Base-by-base conservation (phyloP, 2,113 vertebrate genomes). In the Puntigrus tetrazona region DNA sequence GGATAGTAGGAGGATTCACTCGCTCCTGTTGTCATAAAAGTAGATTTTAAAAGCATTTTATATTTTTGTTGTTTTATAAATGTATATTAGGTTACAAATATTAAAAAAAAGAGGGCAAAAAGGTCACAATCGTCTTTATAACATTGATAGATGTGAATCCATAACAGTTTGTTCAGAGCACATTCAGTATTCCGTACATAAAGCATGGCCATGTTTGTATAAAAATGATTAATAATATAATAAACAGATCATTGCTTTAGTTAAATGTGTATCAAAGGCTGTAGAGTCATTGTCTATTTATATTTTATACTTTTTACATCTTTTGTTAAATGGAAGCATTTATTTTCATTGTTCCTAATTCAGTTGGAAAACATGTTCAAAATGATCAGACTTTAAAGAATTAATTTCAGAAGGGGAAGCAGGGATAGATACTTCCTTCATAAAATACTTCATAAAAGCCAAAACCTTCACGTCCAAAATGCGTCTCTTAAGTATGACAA, bases 51-150 rank as follows among this genome's bases (percentile, higher is more conserved):
- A 91, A 92, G 78, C 69, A 14, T 89, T 92, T 92, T 91, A 88
- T 89, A 90, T 92, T 92, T 93, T 92, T 89, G 88, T 91, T 91
- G 91, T 84, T 93, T 94, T 95, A 89, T 93, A 94, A 91, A 92
- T 94, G 92, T 94, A 95, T 92, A 93, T 94, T 93, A 90, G 88
- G 90, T 75, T 92, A 85, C 91, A 81, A 90, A 91, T 88, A 41
- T 34, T 72, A 84, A 5, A 0, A 67, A n/a, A 59, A 83, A 57
- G 89, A 89, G 88, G 72, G 3, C 52, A 67, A 72, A 69, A 83
- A 31, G 76, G 84, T 89, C 87, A 45, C 74, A 43, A 88, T 90
- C 18, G 38, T 82, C 59, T 88, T 84, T 16, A 84, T 88, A 83
- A 75, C 5, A 61, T 90, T 88, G 87, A 89, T 94, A 89, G 90